phyloP scores from a whole-genome alignment of 1,140 invertebrate genomes.

The Sycophaga agraensis region DNA sequence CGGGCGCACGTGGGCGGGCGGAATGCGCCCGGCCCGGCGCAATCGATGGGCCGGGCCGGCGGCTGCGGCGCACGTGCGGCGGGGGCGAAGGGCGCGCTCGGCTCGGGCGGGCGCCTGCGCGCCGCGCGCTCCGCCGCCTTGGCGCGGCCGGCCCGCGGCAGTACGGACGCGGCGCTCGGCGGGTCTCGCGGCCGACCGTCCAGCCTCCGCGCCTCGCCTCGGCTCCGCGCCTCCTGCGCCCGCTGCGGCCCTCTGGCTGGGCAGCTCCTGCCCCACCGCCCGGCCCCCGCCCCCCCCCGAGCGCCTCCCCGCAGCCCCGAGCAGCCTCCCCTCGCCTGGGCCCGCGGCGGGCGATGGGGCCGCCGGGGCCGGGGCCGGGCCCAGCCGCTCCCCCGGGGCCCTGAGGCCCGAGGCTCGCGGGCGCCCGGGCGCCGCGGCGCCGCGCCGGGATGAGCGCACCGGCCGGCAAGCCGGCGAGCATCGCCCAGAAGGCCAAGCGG shows the following conservation, averaged over 20 bases:
- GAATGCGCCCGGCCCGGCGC: no score
- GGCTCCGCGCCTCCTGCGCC: not conserved
- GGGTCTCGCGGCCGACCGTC: conserved; percentile 38
- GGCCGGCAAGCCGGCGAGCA: conserved; percentile 57
- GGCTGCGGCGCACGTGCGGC: no score
- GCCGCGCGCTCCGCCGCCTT: no score
- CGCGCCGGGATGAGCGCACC: conserved; percentile 47
- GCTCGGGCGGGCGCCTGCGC: no score
- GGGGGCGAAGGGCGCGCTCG: not conserved
- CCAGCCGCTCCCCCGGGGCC: not conserved
- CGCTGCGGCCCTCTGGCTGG: not conserved
- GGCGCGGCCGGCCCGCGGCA: conserved; percentile 27
- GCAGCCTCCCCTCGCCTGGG: not conserved
- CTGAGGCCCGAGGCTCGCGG: no score
- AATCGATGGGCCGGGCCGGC: no score
- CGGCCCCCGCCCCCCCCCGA: not conserved
- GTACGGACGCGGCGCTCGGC: conserved; percentile 50
- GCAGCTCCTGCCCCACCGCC: not conserved
- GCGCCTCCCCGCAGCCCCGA: not conserved
- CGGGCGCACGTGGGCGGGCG: no score
- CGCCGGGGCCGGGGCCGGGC: not conserved
- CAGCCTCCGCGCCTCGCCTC: no score
- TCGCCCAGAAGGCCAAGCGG: conserved; percentile 70
- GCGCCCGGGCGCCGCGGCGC: not conserved
- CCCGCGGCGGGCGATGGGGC: not conserved